Base-by-base conservation (phyloP, 53 echinoderm and acorn worm species). In the Temnopleurus reevesii region DNA sequence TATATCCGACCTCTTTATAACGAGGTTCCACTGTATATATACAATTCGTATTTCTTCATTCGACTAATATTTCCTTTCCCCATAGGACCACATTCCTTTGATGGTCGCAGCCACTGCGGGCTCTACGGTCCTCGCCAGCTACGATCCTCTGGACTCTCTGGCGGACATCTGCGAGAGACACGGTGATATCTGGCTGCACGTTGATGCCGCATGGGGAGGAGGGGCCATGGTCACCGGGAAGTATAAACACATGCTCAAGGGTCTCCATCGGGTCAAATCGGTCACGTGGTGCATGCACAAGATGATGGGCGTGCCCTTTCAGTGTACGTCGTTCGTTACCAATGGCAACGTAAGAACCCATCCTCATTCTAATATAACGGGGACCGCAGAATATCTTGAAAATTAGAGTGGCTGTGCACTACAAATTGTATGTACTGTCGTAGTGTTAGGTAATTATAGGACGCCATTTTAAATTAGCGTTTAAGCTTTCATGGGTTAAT, bases 221-320 rank as follows among this genome's bases (percentile, higher is more conserved):
- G 89, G 93, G 27, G 95, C 93, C 19, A 76, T 95, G 13, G 38
- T 94, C 53, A 93, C 95, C 15, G 28, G 90, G 26, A 93, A 92
- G 55, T 90, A 93, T 64, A 90, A 86, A 4, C 88, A 95, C 64
- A 64, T 95, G 45, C 49, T 98, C 89, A 57, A 92, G 38, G 98
- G 98, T 6, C 82, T 95, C 28, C 91, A 98, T 64, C 91, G 98
- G 46, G 90, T 77, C 19, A 92, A 98, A 71, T 98, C 98, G 7
- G 49, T 98, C 29, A 89, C 95, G 3, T 98, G 98, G 98, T 98
- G 98, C 83, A 92, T 92, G 47, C 98, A 98, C 84, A 98, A 98
- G 84, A 94, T 98, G 98, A 92, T 98, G 94, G 98, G 98, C 4
- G 95, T 94, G 8, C 98, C 98, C 1, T 47, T 95, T 36, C 98